Evolutionary conservation across 1,140 invertebrate genomes (phyloP).

Genomic region (Drosophila parabipectinata): DNA sequence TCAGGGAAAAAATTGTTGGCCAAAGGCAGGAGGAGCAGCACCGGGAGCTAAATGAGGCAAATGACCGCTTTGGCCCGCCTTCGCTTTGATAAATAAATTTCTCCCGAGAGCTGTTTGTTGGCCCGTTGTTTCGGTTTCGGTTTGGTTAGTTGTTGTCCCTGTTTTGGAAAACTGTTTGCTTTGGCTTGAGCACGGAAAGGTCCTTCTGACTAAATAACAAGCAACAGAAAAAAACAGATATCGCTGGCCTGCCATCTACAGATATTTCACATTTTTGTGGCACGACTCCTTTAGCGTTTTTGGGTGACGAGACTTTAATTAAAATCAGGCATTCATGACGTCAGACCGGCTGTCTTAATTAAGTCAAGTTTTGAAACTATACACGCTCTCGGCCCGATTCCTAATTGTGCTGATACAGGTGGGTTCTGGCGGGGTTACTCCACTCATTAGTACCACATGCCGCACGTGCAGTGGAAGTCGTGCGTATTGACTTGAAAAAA

Average conservation of each 20-base stretch:
- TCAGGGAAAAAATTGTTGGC: constrained; percentile 5
- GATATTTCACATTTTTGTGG: constrained; percentile 41
- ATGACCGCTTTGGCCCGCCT: constrained; percentile 34
- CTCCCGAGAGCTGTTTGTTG: background rate
- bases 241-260: constrained; percentile 40
- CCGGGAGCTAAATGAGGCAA: constrained; percentile 40
- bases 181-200: constrained; percentile 11
- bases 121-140: background rate
- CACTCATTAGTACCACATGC: constrained; percentile 36
- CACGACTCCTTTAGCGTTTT: constrained; percentile 1
- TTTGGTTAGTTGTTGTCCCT: constrained; percentile 8
- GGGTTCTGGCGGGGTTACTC: constrained; percentile 19
- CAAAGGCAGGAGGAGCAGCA: background rate
- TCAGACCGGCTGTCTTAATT: constrained; percentile 33
- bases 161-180: constrained; percentile 29
- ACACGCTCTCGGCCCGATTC: constrained; percentile 5
- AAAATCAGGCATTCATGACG: constrained; percentile 66
- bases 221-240: constrained; percentile 23
- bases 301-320: constrained; percentile 52
- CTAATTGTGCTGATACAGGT: constrained; percentile 14
- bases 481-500: constrained; percentile 35
- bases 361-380: constrained; percentile 39
- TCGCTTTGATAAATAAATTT: constrained; percentile 27
- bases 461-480: constrained; percentile 31
- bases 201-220: background rate